A percentile compares a stretch with the other conserved stretches of the same genome.
phyloP scores from a whole-genome alignment of 2,888 invertebrate species.

The Baronia brevicornis region DNA sequence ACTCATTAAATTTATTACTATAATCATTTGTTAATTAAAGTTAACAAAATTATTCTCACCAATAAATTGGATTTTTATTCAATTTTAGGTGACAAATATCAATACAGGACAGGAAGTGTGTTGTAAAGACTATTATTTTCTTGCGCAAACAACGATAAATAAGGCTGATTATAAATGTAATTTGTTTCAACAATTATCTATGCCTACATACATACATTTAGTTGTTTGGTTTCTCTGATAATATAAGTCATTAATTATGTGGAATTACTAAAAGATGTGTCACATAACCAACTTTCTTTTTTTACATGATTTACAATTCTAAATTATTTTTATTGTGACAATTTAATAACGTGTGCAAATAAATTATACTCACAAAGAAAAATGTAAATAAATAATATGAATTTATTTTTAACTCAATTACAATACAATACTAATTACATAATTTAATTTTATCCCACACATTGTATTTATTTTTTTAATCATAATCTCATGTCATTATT shows the following conservation, averaged over 20 bases:
- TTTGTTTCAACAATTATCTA: constrained; percentile 13
- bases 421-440: too few species aligned
- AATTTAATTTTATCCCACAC: too few species aligned
- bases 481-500: too few species aligned
- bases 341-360: too few species aligned
- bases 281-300: constrained; percentile 6
- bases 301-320: too few species aligned
- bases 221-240: constrained; percentile 5
- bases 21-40: constrained; percentile 10
- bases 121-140: constrained; percentile 11
- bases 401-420: too few species aligned
- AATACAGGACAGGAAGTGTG: constrained; percentile 11
- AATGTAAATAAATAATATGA: too few species aligned
- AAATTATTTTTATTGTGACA: constrained; percentile 1
- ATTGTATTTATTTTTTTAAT: too few species aligned
- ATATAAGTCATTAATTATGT: constrained; percentile 3
- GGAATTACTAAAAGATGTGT: constrained; percentile 1
- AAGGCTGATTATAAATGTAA: constrained; percentile 12
- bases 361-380: too few species aligned
- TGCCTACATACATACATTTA: constrained; percentile 9
- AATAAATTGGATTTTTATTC: constrained; percentile 13
- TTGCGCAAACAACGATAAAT: constrained; percentile 16
- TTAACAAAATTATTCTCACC: constrained; percentile 16
- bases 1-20: constrained; percentile 10
- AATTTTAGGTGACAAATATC: constrained; percentile 1